Conservation (phyloP, 2,797 vertebrate species). For the Pseudomugil gertrudae region DNA sequence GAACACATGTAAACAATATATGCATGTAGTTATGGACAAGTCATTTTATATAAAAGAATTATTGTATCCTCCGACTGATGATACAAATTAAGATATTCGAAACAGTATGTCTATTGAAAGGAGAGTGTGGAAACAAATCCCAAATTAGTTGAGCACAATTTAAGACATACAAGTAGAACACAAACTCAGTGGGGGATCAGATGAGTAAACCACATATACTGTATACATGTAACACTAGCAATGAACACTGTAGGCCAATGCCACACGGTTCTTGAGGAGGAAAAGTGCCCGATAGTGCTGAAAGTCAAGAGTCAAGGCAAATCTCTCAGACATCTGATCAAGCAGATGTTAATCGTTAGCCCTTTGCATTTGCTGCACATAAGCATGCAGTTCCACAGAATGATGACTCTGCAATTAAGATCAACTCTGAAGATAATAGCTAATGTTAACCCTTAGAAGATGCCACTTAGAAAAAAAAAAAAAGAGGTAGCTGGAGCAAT, state of each 20-base stretch:
- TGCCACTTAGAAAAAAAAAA: slow-evolving; percentile 45
- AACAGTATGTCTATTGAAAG: slow-evolving; percentile 21
- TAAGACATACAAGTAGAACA: slow-evolving; percentile 26
- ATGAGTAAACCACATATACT: slow-evolving; percentile 31
- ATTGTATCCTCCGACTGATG: slow-evolving; percentile 10
- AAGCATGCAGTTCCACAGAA: slow-evolving; percentile 23
- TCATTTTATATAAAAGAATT: slow-evolving; percentile 36
- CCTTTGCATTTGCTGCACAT: slow-evolving; percentile 22
- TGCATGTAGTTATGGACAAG: slow-evolving; percentile 60
- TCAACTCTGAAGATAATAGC: slow-evolving; percentile 45
- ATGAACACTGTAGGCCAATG: slow-evolving; percentile 30
- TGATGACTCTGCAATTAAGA: slow-evolving; percentile 28
- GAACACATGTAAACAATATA: slow-evolving; percentile 63
- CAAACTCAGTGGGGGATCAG: slow-evolving; percentile 17
- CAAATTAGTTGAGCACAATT: slow-evolving; percentile 21
- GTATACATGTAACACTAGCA: slow-evolving; percentile 39
- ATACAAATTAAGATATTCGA: slow-evolving; percentile 20
- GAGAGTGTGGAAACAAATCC: slow-evolving; percentile 32
- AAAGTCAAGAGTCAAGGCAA: slow-evolving; percentile 42
- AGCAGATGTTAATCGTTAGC: slow-evolving; percentile 39
- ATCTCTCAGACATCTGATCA: slow-evolving; percentile 34
- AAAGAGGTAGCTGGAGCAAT: slow-evolving; percentile 67
- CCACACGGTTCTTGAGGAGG: slow-evolving; percentile 30
- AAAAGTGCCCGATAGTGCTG: slow-evolving; percentile 30
- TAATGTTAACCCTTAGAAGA: slow-evolving; percentile 41